phyloP scores from a whole-genome alignment of 1,140 invertebrate genomes.

The Oryzaephilus surinamensis region DNA sequence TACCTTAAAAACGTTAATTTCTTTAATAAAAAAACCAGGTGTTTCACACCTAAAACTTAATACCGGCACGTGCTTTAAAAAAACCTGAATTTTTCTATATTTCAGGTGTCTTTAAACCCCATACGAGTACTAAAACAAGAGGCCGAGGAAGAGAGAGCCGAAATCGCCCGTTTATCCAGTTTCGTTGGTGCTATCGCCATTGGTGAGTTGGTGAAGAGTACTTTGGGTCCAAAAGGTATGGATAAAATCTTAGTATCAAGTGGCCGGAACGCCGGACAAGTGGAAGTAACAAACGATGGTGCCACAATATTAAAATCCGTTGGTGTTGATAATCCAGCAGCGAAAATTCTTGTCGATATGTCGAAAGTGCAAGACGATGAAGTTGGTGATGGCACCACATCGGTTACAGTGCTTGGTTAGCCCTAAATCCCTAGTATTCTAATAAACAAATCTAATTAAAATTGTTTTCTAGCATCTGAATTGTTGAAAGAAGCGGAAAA shows the following conservation, averaged over 20 bases:
- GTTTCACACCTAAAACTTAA: constrained; percentile 6
- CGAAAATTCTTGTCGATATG: constrained; percentile 97
- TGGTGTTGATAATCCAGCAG: constrained; percentile 97
- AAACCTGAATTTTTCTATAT: neutral
- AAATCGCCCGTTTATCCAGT: constrained; percentile 89
- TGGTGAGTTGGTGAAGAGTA: constrained; percentile 96
- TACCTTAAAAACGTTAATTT: too few relatives aligned
- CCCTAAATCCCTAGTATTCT: neutral
- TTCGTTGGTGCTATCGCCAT: constrained; percentile 98
- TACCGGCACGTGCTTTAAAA: constrained; percentile 13
- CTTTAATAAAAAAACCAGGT: constrained; percentile 7
- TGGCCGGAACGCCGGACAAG: constrained; percentile 69
- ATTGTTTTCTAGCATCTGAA: constrained; percentile 74
- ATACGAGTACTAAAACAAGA: constrained; percentile 88
- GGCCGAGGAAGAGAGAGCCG: constrained; percentile 95
- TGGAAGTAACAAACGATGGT: constrained; percentile 98
- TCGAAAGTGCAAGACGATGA: constrained; percentile 98
- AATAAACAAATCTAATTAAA: neutral
- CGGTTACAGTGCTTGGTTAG: constrained; percentile 85
- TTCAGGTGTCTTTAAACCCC: constrained; percentile 80
- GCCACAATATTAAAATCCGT: constrained; percentile 96
- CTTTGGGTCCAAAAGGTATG: constrained; percentile 99
- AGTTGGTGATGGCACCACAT: constrained; percentile 99
- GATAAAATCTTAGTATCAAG: constrained; percentile 94
- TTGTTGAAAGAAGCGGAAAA: constrained; percentile 91